Evolutionary conservation across 2,888 invertebrate species (phyloP).

Genomic region (Rhopalosiphum nymphaeae): DNA sequence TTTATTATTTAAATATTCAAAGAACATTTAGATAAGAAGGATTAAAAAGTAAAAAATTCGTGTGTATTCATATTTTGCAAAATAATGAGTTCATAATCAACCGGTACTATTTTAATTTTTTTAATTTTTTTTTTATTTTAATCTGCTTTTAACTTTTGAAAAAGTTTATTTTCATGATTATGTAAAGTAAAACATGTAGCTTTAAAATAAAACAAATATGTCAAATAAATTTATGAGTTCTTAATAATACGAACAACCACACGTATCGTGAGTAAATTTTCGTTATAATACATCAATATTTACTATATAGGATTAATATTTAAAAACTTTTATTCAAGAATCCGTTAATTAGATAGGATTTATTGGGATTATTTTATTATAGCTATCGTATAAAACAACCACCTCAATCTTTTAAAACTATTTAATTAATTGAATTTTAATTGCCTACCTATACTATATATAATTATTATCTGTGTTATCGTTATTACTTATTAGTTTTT

Average conservation of each 20-base stretch:
- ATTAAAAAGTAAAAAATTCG: background rate
- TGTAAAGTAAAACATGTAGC: background rate
- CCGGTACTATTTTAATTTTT: background rate
- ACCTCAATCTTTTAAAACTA: background rate
- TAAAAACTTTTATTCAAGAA: background rate
- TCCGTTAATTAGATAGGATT: slow-evolving; percentile 15
- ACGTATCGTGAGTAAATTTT: background rate
- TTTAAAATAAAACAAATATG: slow-evolving; percentile 28
- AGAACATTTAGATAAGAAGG: background rate
- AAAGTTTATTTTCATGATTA: background rate
- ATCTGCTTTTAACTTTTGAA: background rate
- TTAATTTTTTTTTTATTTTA: slow-evolving; percentile 7
- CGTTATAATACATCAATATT: background rate
- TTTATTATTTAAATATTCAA: background rate
- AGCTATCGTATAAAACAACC: background rate
- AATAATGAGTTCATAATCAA: slow-evolving; percentile 22
- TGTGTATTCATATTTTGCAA: slow-evolving; percentile 3
- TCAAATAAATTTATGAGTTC: background rate
- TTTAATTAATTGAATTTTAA: slow-evolving; percentile 18
- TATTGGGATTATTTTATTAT: background rate
- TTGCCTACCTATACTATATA: background rate
- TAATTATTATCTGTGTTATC: background rate
- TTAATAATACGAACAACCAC: background rate
- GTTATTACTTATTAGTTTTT: background rate
- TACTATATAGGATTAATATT: background rate